Percentiles rank a stretch among this genome's conserved stretches.
phyloP scores from a whole-genome alignment of 2,888 invertebrate species.

The Lumbricus terrestris region DNA sequence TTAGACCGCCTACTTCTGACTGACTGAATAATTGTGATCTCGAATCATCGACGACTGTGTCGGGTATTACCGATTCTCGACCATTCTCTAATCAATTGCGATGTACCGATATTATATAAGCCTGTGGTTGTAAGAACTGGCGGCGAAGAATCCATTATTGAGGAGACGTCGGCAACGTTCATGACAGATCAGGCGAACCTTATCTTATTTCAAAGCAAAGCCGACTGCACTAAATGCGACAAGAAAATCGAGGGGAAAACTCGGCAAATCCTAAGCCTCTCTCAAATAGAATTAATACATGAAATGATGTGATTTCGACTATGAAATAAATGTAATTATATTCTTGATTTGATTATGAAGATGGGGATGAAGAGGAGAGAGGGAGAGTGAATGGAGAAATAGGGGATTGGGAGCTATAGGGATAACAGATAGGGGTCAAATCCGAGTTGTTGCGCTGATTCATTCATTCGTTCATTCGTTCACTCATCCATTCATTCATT shows the following conservation, averaged over 20 bases:
- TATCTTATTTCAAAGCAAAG: constrained; percentile 36
- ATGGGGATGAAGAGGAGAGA: too few relatives aligned
- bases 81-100: background rate
- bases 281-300: background rate
- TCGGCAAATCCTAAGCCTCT: too few relatives aligned
- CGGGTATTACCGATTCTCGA: background rate
- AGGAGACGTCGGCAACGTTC: constrained; percentile 78
- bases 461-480: too few relatives aligned
- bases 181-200: constrained; percentile 68
- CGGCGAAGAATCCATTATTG: constrained; percentile 71
- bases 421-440: too few relatives aligned
- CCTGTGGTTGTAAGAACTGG: constrained; percentile 78
- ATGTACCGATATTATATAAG: constrained; percentile 76
- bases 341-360: background rate
- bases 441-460: too few relatives aligned
- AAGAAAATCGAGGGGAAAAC: background rate
- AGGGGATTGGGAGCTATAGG: too few relatives aligned
- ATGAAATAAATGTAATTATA: background rate
- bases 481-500: too few relatives aligned
- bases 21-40: background rate
- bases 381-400: too few relatives aligned
- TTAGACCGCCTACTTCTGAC: background rate
- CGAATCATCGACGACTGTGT: background rate
- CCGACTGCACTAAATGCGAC: background rate
- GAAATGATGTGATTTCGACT: background rate